phyloP scores from a whole-genome alignment of 2,888 invertebrate species.

The Emmelina monodactyla region DNA sequence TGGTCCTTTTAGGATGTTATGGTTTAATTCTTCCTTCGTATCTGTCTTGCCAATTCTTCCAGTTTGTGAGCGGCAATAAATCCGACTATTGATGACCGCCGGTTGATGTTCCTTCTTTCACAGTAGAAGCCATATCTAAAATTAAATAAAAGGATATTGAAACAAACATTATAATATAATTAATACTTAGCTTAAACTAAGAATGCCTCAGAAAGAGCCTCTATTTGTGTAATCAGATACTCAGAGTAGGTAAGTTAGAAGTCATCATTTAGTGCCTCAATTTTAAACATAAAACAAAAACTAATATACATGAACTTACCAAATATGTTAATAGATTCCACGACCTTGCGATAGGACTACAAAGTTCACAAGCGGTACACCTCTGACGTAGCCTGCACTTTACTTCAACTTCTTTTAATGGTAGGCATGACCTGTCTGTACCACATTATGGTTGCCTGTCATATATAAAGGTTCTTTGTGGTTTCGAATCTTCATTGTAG shows the following conservation, averaged over 20 bases:
- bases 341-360: too few species aligned
- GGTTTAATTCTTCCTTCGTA: constrained; percentile 85
- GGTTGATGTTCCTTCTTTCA: constrained; percentile 97
- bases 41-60: constrained; percentile 98
- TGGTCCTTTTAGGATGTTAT: too few species aligned
- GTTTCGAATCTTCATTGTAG: constrained; percentile 98
- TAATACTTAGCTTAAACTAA: neutral
- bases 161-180: neutral
- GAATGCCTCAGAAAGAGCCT: constrained; percentile 58
- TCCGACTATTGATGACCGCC: constrained; percentile 99
- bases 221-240: constrained; percentile 47
- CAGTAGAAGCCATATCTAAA: constrained; percentile 92
- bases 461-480: too few species aligned
- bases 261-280: too few species aligned
- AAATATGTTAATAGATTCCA: too few species aligned
- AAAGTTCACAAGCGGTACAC: too few species aligned
- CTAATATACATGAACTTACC: too few species aligned
- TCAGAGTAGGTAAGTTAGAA: constrained; percentile 51
- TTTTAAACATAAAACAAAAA: too few species aligned
- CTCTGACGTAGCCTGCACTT: too few species aligned
- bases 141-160: constrained; percentile 1
- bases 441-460: too few species aligned
- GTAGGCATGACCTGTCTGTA: too few species aligned
- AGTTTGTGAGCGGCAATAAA: constrained; percentile 99
- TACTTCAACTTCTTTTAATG: too few species aligned